phyloP scores from a whole-genome alignment of 2,888 invertebrate species.

The Monopis laevigella region DNA sequence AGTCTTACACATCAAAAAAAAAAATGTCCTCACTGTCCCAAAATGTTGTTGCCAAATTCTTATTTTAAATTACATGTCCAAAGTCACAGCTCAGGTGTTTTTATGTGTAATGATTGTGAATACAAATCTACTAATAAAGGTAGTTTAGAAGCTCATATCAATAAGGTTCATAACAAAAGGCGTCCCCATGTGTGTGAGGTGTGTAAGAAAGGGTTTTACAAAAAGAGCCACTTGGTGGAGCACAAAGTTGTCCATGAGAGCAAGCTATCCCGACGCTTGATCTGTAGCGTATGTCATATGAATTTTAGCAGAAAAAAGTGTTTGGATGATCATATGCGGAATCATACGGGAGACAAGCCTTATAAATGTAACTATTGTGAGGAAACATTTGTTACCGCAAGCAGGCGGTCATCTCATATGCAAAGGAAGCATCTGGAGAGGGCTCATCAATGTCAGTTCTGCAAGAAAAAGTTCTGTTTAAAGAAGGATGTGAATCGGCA shows the following conservation, averaged over 20 bases:
- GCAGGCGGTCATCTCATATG: conserved; percentile 36
- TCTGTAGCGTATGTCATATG: conserved; percentile 27
- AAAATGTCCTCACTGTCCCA: too few relatives aligned
- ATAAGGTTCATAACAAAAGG: conserved; percentile 32
- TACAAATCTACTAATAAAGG: too few relatives aligned
- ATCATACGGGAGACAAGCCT: conserved; percentile 35
- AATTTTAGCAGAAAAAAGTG: conserved; percentile 34
- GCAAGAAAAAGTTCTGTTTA: conserved; percentile 30
- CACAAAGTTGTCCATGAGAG: background rate
- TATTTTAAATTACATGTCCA: too few relatives aligned
- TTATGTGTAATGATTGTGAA: too few relatives aligned
- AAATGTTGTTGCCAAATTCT: too few relatives aligned
- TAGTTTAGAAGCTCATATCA: conserved; percentile 37
- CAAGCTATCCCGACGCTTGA: background rate
- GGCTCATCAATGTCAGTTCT: conserved; percentile 27
- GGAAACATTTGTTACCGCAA: conserved; percentile 33
- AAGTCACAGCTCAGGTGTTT: too few relatives aligned
- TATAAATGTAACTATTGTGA: conserved; percentile 35
- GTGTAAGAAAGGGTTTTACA: conserved; percentile 29
- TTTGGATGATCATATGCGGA: conserved; percentile 32
- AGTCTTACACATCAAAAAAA: too few relatives aligned
- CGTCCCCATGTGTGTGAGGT: conserved; percentile 31
- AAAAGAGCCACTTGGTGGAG: background rate
- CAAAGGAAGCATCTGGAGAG: conserved; percentile 22
- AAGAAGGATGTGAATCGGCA: conserved; percentile 33